Percentiles rank a stretch among this genome's conserved stretches.
Conservation (phyloP, 2,797 vertebrate genomes). For the Sebastes aleutianus region DNA sequence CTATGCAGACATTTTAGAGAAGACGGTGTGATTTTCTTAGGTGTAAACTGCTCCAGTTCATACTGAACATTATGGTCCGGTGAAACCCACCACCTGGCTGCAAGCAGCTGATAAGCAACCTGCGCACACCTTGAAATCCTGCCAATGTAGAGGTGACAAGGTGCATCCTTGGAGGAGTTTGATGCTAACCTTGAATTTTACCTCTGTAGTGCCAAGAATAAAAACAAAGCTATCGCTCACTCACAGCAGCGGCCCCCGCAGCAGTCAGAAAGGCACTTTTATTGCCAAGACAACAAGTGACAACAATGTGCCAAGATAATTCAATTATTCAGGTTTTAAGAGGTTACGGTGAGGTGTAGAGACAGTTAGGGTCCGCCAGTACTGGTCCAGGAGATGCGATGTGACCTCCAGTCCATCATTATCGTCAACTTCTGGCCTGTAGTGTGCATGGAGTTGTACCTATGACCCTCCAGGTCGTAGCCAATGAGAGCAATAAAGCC, state of each 20-base stretch:
- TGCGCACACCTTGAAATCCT: neutral
- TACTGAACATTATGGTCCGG: neutral
- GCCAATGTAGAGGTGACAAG: neutral
- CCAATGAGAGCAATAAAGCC: no score
- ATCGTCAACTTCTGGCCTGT: neutral
- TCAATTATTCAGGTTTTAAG: neutral
- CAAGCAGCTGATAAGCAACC: conserved; percentile 1
- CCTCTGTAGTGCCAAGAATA: neutral
- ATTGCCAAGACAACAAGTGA: neutral
- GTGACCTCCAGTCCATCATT: neutral
- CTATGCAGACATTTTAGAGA: neutral
- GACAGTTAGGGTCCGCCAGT: neutral
- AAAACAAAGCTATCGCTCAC: neutral
- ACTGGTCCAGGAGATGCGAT: neutral
- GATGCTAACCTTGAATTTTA: neutral
- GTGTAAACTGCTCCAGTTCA: neutral
- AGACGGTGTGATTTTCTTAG: neutral
- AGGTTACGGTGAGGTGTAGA: neutral
- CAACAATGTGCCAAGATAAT: neutral
- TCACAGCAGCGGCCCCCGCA: neutral
- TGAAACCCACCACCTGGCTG: neutral
- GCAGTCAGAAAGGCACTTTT: neutral
- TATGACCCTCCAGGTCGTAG: neutral
- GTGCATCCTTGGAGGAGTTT: neutral
- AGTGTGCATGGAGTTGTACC: neutral